Conservation (phyloP, 2,888 invertebrate species). For the Nudaria mundana region DNA sequence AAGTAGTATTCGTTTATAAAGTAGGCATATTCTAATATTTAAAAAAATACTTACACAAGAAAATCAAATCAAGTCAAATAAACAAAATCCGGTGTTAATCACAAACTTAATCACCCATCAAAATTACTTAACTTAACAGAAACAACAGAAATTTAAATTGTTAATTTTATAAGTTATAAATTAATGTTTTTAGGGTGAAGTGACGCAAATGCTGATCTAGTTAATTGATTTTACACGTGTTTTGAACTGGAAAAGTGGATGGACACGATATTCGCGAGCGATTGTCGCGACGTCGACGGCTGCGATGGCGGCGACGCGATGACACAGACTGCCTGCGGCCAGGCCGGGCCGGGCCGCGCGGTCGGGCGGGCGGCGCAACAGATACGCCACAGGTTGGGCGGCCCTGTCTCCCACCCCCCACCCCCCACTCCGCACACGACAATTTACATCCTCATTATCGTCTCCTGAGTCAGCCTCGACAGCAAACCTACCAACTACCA, state of each 20-base stretch:
- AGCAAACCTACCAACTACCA: constrained; percentile 39
- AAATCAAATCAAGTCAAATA: constrained; percentile 12
- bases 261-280: constrained; percentile 26
- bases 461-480: constrained; percentile 54
- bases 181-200: constrained; percentile 5
- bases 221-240: constrained; percentile 48
- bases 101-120: constrained; percentile 22
- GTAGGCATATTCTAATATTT: too few relatives aligned
- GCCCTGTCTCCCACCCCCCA: constrained; percentile 55
- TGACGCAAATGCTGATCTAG: constrained; percentile 31
- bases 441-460: constrained; percentile 75
- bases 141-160: constrained; percentile 1
- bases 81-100: constrained; percentile 7
- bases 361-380: constrained; percentile 69
- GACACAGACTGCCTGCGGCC: constrained; percentile 40
- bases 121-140: background rate
- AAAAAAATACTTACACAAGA: constrained; percentile 26
- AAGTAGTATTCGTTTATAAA: too few relatives aligned
- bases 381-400: constrained; percentile 79
- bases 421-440: constrained; percentile 45
- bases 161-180: background rate
- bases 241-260: constrained; percentile 53
- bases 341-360: constrained; percentile 42
- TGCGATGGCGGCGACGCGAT: constrained; percentile 32
- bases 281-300: constrained; percentile 22